phyloP scores from a whole-genome alignment of 2,888 invertebrate genomes.

The Physocephala rufipes region DNA sequence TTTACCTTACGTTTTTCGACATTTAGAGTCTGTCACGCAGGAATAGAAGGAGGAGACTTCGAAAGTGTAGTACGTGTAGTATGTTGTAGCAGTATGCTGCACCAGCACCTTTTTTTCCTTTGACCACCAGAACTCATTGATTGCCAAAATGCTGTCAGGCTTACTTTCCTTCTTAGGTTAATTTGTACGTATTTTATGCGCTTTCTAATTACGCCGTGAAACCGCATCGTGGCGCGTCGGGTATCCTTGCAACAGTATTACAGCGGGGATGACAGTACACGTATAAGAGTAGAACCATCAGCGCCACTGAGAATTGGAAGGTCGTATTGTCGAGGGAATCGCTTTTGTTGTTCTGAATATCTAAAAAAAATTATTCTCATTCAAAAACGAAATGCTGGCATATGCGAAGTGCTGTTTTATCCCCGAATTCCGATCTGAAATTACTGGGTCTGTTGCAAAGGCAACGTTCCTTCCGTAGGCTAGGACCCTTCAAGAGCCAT shows the following conservation, averaged over 20 bases:
- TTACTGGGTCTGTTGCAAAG: conserved; percentile 24
- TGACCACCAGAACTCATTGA: background rate
- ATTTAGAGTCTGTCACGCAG: conserved; percentile 60
- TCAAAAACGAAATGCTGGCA: conserved; percentile 60
- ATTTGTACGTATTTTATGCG: conserved; percentile 16
- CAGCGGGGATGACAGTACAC: no score
- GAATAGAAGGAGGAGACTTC: conserved; percentile 46
- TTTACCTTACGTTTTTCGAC: conserved; percentile 62
- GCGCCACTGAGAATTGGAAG: no score
- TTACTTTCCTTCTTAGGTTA: background rate
- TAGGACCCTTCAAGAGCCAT: no score
- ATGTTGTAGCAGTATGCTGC: background rate
- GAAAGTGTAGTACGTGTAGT: background rate
- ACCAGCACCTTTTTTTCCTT: background rate
- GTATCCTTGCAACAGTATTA: conserved; percentile 10
- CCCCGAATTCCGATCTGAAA: conserved; percentile 36
- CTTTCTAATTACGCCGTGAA: conserved; percentile 57
- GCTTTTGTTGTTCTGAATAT: conserved; percentile 39
- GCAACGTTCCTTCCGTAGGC: no score
- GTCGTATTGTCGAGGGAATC: conserved; percentile 50
- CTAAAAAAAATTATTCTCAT: conserved; percentile 35
- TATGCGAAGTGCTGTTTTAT: conserved; percentile 57
- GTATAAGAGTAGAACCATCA: no score
- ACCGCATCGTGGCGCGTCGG: conserved; percentile 50
- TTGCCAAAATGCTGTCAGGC: background rate